Evolutionary conservation across 2,888 invertebrate genomes (phyloP), one percentile per base, ranked within the genome.

Genomic region (Ochropleura leucogaster): DNA sequence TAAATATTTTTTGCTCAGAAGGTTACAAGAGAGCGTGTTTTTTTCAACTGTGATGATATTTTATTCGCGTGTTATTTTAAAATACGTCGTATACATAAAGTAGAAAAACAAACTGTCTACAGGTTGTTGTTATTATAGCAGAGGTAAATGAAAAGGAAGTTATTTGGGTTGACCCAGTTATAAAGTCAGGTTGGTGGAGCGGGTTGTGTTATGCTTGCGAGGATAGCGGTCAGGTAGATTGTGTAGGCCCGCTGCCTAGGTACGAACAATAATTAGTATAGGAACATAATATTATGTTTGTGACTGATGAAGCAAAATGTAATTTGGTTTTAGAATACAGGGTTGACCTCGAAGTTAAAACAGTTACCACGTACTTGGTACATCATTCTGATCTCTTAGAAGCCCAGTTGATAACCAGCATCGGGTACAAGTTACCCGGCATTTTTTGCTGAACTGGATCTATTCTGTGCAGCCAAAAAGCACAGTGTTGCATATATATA

Each of bases 101-200:
- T 72, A 42, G 16, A 68, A 78, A 73, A 81, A 64, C 46, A 64
- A 63, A 64, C 46, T 60, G n/a, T 47, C 69, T 73, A 79, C 79
- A 81, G 80, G 83, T 79, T 83, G 83, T 57, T 83, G 74, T 60
- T 79, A 77, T 82, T 68, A 78, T 59, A 49, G 66, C 67, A 55
- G 42, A 83, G 59, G 67, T 79, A 83, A 81, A 74, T 80, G 74
- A 83, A 83, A 73, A 70, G 74, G 83, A 70, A 81, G 64, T 69
- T 74, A 83, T 83, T 81, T 64, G 69, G 80, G 80, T 79, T 70
- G 79, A 74, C 80, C 83, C 55, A 79, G 79, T 83, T 83, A 62
- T 81, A 83, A 83, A 73, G 73, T 69, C 62, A 44, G 30, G 67
- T 59, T 55, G 55, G 30, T 18, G n/a, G 55, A 65, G 59, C 55